Conservation (phyloP, 2,797 vertebrate species). For the Takifugu ocellatus region DNA sequence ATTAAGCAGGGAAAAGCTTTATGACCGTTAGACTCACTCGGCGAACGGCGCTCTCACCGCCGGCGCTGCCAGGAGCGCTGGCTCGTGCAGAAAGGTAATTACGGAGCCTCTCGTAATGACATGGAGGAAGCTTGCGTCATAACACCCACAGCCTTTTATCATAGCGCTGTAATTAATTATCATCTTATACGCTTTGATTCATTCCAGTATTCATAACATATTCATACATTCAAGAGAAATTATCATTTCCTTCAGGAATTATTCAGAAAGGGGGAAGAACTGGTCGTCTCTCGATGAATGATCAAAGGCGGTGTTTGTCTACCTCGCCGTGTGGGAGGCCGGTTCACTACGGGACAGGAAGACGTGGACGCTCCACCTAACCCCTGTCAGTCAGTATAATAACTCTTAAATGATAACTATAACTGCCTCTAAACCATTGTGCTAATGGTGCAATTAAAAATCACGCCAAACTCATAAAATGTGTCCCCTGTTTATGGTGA, state of each 20-base stretch:
- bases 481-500: too few species aligned
- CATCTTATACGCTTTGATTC: slow-evolving; percentile 80
- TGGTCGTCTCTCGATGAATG: slow-evolving; percentile 65
- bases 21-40: slow-evolving; percentile 74
- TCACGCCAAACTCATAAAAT: not conserved
- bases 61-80: slow-evolving; percentile 75
- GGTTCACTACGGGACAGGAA: slow-evolving; percentile 14
- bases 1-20: slow-evolving; percentile 79
- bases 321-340: slow-evolving; percentile 45
- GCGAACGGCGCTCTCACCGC: slow-evolving; percentile 62
- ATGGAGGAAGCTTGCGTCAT: slow-evolving; percentile 78
- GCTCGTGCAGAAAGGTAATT: slow-evolving; percentile 81
- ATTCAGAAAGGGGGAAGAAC: slow-evolving; percentile 73
- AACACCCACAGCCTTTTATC: slow-evolving; percentile 79
- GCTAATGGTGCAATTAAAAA: not conserved
- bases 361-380: too few species aligned
- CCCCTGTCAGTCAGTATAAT: too few species aligned
- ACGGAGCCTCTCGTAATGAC: slow-evolving; percentile 77
- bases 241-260: slow-evolving; percentile 82
- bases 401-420: too few species aligned
- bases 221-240: slow-evolving; percentile 84
- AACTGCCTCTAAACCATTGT: too few species aligned
- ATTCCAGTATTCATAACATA: slow-evolving; percentile 82
- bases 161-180: slow-evolving; percentile 78
- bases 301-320: slow-evolving; percentile 72